These are phyloP conservation scores for Pogonocherus hispidulus DNA, from an alignment of 2,888 invertebrate species.

Conservation along the genomic window DNA sequence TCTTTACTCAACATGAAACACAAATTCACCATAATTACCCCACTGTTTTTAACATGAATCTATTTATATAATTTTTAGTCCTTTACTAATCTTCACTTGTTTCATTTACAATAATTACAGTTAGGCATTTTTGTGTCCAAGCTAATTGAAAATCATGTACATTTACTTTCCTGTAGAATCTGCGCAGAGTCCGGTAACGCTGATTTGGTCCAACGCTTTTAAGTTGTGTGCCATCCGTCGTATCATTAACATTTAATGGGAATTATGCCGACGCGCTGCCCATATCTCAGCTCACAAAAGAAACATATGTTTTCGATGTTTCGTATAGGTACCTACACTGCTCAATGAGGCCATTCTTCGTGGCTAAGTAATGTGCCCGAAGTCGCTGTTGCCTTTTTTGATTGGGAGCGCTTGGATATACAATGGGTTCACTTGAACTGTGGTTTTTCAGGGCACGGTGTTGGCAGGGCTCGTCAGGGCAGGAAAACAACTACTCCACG, in stretches of 20 bases:
- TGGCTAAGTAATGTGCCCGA: constrained; percentile 50
- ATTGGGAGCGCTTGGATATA: not conserved
- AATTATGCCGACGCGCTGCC: constrained; percentile 62
- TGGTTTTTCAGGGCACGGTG: too few species aligned
- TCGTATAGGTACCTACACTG: constrained; percentile 57
- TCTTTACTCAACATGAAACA: too few species aligned
- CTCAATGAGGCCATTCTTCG: constrained; percentile 57
- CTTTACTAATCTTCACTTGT: too few species aligned
- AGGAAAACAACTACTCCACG: too few species aligned
- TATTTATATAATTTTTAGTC: too few species aligned
- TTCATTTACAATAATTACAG: too few species aligned
- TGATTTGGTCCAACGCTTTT: constrained; percentile 63
- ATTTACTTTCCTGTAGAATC: constrained; percentile 64
- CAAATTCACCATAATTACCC: too few species aligned
- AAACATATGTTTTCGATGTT: constrained; percentile 67
- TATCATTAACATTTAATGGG: constrained; percentile 69
- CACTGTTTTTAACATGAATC: too few species aligned
- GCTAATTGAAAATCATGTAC: too few species aligned
- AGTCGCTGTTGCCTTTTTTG: constrained; percentile 43
- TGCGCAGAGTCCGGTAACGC: constrained; percentile 63
- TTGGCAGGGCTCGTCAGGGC: not conserved
- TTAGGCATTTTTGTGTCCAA: too few species aligned
- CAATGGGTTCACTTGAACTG: too few species aligned
- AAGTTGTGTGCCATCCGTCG: constrained; percentile 67
- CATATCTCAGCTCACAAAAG: constrained; percentile 65